These are phyloP conservation scores for Drosophila bipectinata DNA, from an alignment of 1,140 invertebrate genomes.

Conservation along the genomic window DNA sequence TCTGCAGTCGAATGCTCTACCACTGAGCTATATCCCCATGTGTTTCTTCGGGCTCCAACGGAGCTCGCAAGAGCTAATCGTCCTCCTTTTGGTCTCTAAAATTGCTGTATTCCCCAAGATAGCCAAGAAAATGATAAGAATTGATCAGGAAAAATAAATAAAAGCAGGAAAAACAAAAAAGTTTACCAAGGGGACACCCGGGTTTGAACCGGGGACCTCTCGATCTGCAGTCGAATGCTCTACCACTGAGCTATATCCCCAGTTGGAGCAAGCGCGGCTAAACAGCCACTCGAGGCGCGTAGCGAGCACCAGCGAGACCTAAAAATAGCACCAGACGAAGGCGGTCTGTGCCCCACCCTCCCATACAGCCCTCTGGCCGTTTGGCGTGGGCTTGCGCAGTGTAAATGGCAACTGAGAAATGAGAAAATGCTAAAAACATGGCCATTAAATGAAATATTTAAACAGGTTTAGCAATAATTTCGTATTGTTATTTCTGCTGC, in stretches of 20 bases:
- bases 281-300: conserved; percentile 29
- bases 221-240: conserved; percentile 97
- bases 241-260: conserved; percentile 90
- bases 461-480: conserved; percentile 74
- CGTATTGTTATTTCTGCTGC: conserved; percentile 64
- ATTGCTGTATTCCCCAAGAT: neutral
- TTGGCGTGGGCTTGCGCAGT: conserved; percentile 62
- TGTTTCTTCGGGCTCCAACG: conserved; percentile 12
- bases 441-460: conserved; percentile 54
- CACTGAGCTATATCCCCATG: conserved; percentile 94
- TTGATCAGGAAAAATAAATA: neutral
- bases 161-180: conserved; percentile 7
- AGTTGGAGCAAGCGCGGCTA: conserved; percentile 14
- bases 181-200: conserved; percentile 43
- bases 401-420: conserved; percentile 32
- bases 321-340: conserved; percentile 15
- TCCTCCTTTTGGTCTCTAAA: neutral
- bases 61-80: conserved; percentile 4
- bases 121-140: conserved; percentile 6
- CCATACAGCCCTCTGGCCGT: neutral
- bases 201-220: conserved; percentile 97
- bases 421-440: conserved; percentile 46
- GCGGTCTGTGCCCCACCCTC: neutral
- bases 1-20: conserved; percentile 97
- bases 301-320: neutral